These are phyloP conservation scores for Lucilia sericata DNA, from an alignment of 1,140 invertebrate species.

Conservation along the genomic window DNA sequence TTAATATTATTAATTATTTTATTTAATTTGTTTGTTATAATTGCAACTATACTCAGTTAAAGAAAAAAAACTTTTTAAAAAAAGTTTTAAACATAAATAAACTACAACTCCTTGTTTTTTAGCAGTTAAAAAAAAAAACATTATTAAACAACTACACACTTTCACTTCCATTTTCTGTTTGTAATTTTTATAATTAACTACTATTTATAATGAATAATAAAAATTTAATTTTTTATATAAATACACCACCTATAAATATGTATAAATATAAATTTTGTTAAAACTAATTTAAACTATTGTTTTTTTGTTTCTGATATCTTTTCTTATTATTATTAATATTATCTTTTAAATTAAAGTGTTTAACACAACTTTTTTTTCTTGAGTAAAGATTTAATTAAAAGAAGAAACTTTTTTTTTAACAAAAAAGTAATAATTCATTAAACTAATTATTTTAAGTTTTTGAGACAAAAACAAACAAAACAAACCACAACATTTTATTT, in stretches of 20 bases:
- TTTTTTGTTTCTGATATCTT: conserved; percentile 1
- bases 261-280: conserved; percentile 17
- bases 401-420: neutral
- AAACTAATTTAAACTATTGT: conserved; percentile 3
- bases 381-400: neutral
- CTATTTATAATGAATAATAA: neutral
- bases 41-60: conserved; percentile 7
- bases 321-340: neutral
- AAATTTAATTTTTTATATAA: neutral
- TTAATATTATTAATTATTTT: neutral
- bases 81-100: neutral
- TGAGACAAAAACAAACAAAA: neutral
- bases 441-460: neutral
- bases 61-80: neutral
- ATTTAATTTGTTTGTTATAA: conserved; percentile 20
- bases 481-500: neutral
- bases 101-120: neutral
- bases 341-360: neutral
- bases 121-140: neutral
- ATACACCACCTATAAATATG: neutral
- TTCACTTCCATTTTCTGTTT: conserved; percentile 14
- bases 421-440: neutral
- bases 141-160: neutral
- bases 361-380: neutral
- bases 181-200: conserved; percentile 10